Conservation (phyloP, 1,140 invertebrate genomes). For the Hycleus phaleratus region DNA sequence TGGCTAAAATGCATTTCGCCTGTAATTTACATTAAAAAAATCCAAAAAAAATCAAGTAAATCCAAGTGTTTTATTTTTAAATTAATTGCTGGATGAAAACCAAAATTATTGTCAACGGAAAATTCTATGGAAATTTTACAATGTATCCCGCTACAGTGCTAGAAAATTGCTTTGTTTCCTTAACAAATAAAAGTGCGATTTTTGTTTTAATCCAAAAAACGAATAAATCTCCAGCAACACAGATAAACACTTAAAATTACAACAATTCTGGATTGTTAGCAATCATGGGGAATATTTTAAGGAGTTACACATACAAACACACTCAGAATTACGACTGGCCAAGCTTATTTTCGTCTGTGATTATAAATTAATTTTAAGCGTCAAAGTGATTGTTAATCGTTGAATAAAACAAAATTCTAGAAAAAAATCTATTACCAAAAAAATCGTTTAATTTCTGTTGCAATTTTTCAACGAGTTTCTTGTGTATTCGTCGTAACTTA, state of each 20-base stretch:
- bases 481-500: neutral
- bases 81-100: neutral
- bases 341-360: slow-evolving; percentile 36
- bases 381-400: slow-evolving; percentile 13
- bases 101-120: too few species aligned
- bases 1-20: slow-evolving; percentile 6
- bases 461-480: neutral
- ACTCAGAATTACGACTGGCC: slow-evolving; percentile 23
- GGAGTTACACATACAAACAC: too few species aligned
- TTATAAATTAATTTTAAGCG: slow-evolving; percentile 30
- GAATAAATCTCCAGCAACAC: too few species aligned
- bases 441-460: neutral
- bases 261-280: too few species aligned
- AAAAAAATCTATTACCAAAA: neutral
- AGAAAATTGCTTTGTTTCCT: too few species aligned
- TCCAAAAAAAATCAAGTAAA: neutral
- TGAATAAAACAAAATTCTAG: neutral
- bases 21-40: too few species aligned
- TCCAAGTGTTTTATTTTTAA: slow-evolving; percentile 12
- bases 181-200: too few species aligned
- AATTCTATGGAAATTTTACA: too few species aligned
- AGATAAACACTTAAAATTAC: too few species aligned
- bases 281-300: too few species aligned
- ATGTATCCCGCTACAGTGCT: too few species aligned
- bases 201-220: too few species aligned